phyloP scores from a whole-genome alignment of 2,888 invertebrate species.

The Rhodophaea formosa region DNA sequence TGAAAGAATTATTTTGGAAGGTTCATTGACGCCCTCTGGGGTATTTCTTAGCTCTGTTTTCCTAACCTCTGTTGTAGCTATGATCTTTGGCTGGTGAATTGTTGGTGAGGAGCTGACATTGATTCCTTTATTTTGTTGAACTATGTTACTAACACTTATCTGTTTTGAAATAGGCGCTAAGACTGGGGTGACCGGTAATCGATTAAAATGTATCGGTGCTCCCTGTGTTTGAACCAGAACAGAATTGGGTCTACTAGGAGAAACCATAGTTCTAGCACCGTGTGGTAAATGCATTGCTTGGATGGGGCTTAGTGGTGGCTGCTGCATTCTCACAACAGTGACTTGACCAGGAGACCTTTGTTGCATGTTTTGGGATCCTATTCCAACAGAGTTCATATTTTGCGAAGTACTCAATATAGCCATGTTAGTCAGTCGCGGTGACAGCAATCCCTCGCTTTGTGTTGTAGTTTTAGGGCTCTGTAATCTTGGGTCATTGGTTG shows the following conservation, averaged over 20 bases:
- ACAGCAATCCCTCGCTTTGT: conserved; percentile 59
- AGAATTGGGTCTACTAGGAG: conserved; percentile 70
- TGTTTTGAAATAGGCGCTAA: conserved; percentile 81
- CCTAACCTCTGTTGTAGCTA: conserved; percentile 54
- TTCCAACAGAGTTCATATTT: conserved; percentile 56
- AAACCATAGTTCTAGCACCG: conserved; percentile 64
- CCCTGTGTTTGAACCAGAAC: conserved; percentile 74
- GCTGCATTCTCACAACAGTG: conserved; percentile 78
- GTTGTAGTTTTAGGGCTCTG: conserved; percentile 67
- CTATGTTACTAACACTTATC: conserved; percentile 70
- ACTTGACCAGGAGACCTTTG: conserved; percentile 71
- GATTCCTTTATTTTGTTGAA: conserved; percentile 61
- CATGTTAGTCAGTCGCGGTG: conserved; percentile 67
- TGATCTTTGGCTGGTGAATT: conserved; percentile 64
- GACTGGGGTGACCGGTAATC: conserved; percentile 81
- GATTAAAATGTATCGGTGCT: conserved; percentile 71
- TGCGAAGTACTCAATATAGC: conserved; percentile 64
- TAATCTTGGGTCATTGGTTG: conserved; percentile 61
- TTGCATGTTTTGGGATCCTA: conserved; percentile 64
- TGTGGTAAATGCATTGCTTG: conserved; percentile 68
- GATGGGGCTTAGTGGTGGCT: conserved; percentile 70
- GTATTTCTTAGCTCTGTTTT: conserved; percentile 43
- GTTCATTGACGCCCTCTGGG: conserved; percentile 51
- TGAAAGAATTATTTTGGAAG: conserved; percentile 68
- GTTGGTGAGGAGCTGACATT: conserved; percentile 46